These are phyloP conservation scores for Phymastichus coffea DNA, from an alignment of 1,140 invertebrate species.

Conservation along the genomic window DNA sequence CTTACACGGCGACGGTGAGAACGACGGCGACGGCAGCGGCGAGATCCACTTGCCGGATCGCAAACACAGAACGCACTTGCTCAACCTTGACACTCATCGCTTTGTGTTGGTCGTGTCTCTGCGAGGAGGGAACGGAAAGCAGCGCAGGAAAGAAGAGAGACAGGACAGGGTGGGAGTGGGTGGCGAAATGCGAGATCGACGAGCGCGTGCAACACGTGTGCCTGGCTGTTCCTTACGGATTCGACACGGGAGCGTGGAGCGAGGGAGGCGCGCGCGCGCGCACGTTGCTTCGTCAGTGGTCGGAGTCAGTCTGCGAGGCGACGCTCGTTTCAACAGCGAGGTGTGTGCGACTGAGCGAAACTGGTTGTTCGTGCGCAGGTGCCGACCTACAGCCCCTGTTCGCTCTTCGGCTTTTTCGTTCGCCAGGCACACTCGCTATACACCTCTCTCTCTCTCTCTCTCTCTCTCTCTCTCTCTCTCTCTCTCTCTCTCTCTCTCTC, in stretches of 20 bases:
- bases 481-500: background rate
- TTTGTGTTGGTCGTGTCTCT: background rate
- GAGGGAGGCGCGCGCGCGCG: background rate
- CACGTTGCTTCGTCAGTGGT: constrained; percentile 31
- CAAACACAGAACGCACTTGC: too few species aligned
- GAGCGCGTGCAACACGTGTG: too few species aligned
- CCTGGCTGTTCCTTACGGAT: too few species aligned
- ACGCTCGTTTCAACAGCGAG: constrained; percentile 26
- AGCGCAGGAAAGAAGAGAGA: background rate
- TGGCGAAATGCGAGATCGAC: background rate
- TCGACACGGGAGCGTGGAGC: constrained; percentile 1
- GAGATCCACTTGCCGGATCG: too few species aligned
- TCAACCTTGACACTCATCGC: background rate
- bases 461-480: background rate
- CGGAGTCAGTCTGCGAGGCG: constrained; percentile 32
- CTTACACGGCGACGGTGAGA: too few species aligned
- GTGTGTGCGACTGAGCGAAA: background rate
- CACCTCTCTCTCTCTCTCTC: too few species aligned
- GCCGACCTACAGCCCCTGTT: background rate
- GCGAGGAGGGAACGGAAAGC: background rate
- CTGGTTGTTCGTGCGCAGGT: background rate
- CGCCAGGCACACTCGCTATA: too few species aligned
- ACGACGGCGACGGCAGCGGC: too few species aligned
- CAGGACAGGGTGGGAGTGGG: background rate
- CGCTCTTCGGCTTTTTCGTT: too few species aligned